Evolutionary conservation across 2,888 invertebrate species (phyloP).

Genomic region (Panzeria rudis): DNA sequence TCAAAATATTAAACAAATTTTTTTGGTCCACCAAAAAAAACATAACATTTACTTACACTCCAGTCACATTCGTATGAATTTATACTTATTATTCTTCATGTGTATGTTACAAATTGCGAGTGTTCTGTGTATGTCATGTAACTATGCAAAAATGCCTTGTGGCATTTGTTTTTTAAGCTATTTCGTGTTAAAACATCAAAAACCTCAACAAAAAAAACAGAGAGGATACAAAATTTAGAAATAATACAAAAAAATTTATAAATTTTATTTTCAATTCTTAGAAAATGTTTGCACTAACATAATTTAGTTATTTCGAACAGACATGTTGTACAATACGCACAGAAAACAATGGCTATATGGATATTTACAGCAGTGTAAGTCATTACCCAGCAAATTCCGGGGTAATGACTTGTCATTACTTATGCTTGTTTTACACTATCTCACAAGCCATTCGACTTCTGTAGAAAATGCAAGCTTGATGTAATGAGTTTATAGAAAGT

Average conservation of each 20-base stretch:
- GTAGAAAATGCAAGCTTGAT: too few relatives aligned
- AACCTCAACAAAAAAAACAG: conserved; percentile 30
- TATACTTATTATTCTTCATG: conserved; percentile 32
- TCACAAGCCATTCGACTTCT: too few relatives aligned
- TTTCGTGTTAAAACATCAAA: conserved; percentile 65
- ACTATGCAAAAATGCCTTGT: conserved; percentile 59
- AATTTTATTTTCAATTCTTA: conserved; percentile 57
- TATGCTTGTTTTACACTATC: too few relatives aligned
- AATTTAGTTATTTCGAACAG: conserved; percentile 47
- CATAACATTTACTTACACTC: conserved; percentile 33
- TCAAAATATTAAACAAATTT: conserved; percentile 38
- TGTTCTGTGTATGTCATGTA: conserved; percentile 16
- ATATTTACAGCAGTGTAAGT: background rate
- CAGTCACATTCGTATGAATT: conserved; percentile 27
- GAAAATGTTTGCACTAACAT: conserved; percentile 62
- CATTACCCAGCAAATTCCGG: background rate
- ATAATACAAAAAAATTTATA: conserved; percentile 9
- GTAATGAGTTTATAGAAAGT: too few relatives aligned
- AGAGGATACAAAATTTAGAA: background rate
- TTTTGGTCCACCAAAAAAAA: conserved; percentile 61
- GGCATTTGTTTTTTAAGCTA: conserved; percentile 64
- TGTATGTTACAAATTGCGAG: conserved; percentile 15
- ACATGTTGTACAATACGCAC: conserved; percentile 7
- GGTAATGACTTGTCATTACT: background rate
- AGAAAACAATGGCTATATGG: conserved; percentile 6